Evolutionary conservation across 2,797 vertebrate genomes (phyloP), one percentile per base, ranked within the genome.

Genomic region (Enteromius argenteus): DNA sequence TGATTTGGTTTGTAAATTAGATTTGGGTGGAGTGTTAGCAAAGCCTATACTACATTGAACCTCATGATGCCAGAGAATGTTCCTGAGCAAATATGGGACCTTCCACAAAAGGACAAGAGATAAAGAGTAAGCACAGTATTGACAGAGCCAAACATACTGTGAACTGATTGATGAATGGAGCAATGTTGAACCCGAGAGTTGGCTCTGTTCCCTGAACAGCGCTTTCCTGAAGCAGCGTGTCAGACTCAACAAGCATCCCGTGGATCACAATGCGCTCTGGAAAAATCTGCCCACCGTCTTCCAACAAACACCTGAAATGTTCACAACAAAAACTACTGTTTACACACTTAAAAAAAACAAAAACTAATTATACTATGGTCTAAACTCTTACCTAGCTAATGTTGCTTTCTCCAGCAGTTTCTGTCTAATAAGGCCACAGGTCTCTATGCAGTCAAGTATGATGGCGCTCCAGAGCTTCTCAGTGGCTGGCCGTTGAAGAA

Each of bases 81-180:
- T 56, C 17, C 15, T 15, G 17, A 60, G 39, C 5, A 72, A 60
- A 46, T 15, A 81, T n/a, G 17, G 5, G 42, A 11, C n/a, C 66
- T 81, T 27, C 39, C 10, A n/a, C 27, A 60, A 42, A 17, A 35
- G 71, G n/a, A 14, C 1, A 53, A 32, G 10, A 27, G 15, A 19
- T 53, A 8, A 30, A 44, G 21, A 42, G 27, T 21, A 5, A 51
- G 17, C 23, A 53, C 5, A 19, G 83, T 39, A 17, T 21, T 11
- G 35, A 42, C 19, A 53, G 6, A 30, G 11, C 49, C 35, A 42
- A 49, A 62, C 90, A 83, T 92, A 99, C 98, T 88, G 97, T 98
- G 92, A 99, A 99, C 87, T 98, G 98, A 93, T 99, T 99, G 93
- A 99, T 99, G 87, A 97, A 99, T 60, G 98, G 97, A 21, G 98